Evolutionary conservation across 2,888 invertebrate species (phyloP).

Genomic region (Phyllotreta cruciferae): DNA sequence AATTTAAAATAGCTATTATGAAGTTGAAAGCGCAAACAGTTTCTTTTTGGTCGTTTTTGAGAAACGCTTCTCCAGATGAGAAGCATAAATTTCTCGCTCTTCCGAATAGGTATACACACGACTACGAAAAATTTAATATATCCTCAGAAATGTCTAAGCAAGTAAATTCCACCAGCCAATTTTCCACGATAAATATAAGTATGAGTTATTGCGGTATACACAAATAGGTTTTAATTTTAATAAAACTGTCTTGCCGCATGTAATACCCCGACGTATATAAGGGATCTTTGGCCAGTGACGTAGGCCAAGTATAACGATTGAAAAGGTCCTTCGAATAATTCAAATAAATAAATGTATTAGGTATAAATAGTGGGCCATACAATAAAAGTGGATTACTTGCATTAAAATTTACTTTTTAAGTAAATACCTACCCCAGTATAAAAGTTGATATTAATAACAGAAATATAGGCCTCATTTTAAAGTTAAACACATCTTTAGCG

Average conservation of each 20-base stretch:
- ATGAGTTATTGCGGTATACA: constrained; percentile 38
- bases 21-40: no score
- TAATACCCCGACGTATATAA: constrained; percentile 44
- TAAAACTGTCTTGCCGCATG: constrained; percentile 45
- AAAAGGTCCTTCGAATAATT: not conserved
- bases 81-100: constrained; percentile 5
- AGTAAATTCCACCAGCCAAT: constrained; percentile 29
- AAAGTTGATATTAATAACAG: no score
- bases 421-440: no score
- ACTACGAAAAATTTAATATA: constrained; percentile 34
- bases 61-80: not conserved
- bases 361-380: no score
- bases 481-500: no score
- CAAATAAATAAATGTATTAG: not conserved
- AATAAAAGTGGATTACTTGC: no score
- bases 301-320: not conserved
- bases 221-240: constrained; percentile 46
- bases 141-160: constrained; percentile 20
- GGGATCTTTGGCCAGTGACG: constrained; percentile 3
- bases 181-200: constrained; percentile 35
- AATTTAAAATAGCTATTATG: no score
- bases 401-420: no score
- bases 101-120: constrained; percentile 11
- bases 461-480: no score
- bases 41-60: not conserved